Percentiles rank a stretch among this genome's conserved stretches.
phyloP scores from a whole-genome alignment of 2,797 vertebrate genomes.

The Cossypha dichroa region DNA sequence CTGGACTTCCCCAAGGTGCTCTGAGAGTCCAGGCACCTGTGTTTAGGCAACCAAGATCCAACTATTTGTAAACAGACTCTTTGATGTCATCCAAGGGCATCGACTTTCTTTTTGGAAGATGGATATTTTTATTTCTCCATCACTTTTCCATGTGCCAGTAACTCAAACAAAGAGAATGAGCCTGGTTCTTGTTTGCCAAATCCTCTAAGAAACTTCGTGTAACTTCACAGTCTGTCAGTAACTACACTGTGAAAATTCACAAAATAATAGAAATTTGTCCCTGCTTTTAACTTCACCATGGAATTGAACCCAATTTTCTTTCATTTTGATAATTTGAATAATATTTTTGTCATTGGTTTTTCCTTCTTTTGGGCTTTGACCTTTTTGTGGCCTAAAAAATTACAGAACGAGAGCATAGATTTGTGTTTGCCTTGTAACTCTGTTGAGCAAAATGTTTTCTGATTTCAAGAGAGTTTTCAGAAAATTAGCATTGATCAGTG shows the following conservation, averaged over 20 bases:
- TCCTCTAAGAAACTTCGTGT: not conserved
- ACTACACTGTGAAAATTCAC: not conserved
- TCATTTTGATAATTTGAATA: not conserved
- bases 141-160: not conserved
- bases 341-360: not conserved
- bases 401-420: not conserved
- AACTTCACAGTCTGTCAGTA: not conserved
- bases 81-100: not conserved
- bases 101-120: not conserved
- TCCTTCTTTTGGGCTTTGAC: not conserved
- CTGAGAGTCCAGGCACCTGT: not conserved
- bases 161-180: not conserved
- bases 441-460: not conserved
- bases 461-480: not conserved
- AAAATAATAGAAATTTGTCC: not conserved
- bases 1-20: not conserved
- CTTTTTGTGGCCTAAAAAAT: not conserved
- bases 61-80: not conserved
- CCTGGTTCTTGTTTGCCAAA: not conserved
- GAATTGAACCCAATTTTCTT: not conserved
- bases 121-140: not conserved
- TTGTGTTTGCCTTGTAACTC: not conserved
- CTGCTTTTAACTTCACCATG: not conserved
- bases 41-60: not conserved
- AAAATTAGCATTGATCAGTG: not conserved